A percentile compares a stretch with the other conserved stretches of the same genome.
Conservation (phyloP, 2,888 invertebrate species). For the Eupeodes latifasciatus region DNA sequence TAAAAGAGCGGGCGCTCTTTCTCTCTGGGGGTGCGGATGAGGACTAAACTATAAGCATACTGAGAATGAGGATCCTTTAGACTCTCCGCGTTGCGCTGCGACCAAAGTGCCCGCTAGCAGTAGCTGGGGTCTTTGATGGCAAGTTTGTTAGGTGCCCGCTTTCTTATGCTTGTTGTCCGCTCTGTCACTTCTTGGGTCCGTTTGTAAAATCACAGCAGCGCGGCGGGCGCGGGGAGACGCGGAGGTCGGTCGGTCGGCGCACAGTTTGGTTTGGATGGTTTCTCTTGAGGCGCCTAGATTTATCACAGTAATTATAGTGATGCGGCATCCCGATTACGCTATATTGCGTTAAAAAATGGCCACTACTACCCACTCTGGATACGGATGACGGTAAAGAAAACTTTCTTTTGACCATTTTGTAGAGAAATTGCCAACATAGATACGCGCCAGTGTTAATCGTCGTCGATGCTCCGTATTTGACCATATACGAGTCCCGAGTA, state of each 20-base stretch:
- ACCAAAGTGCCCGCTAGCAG: conserved; percentile 4
- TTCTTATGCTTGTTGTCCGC: conserved; percentile 32
- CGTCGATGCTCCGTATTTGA: conserved; percentile 48
- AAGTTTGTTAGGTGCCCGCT: conserved; percentile 9
- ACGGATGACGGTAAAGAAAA: neutral
- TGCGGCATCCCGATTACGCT: conserved; percentile 74
- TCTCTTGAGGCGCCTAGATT: conserved; percentile 74
- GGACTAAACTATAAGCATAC: neutral
- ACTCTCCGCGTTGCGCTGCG: neutral
- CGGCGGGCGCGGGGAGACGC: too few relatives aligned
- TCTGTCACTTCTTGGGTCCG: conserved; percentile 63
- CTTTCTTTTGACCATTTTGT: conserved; percentile 66
- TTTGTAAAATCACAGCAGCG: conserved; percentile 35
- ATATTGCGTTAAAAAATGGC: conserved; percentile 71
- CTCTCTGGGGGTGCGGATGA: conserved; percentile 36
- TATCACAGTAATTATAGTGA: conserved; percentile 76
- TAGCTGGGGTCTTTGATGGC: conserved; percentile 4
- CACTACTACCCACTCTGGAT: conserved; percentile 33
- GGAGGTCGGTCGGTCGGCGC: too few relatives aligned
- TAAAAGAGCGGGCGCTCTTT: conserved; percentile 65
- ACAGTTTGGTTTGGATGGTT: conserved; percentile 21
- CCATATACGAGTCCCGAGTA: conserved; percentile 24
- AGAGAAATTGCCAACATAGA: conserved; percentile 64
- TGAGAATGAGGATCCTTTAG: neutral
- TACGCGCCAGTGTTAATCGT: conserved; percentile 66